phyloP scores from a whole-genome alignment of 2,113 vertebrate species.

The Agapornis roseicollis region DNA sequence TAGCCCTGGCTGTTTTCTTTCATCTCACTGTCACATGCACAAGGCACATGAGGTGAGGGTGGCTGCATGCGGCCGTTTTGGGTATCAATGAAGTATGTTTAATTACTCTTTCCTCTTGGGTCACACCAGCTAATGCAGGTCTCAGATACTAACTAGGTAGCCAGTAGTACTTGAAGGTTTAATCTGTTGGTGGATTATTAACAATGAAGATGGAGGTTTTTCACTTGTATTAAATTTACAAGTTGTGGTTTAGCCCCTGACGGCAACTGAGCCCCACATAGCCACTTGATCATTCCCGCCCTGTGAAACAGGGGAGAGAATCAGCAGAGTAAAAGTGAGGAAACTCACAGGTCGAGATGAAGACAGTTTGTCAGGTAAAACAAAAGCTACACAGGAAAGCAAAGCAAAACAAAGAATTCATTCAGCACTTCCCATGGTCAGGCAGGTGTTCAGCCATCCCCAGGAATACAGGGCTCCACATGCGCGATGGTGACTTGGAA shows the following conservation, averaged over 20 bases:
- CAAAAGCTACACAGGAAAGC: background rate
- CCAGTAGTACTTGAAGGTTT: background rate
- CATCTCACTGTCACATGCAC: rapidly evolving
- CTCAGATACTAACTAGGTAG: background rate
- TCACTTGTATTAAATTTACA: background rate
- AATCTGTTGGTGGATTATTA: background rate
- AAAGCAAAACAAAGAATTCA: background rate
- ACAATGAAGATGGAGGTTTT: background rate
- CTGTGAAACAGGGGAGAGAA: background rate
- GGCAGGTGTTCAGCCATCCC: background rate
- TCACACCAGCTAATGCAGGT: background rate
- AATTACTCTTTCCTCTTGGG: background rate
- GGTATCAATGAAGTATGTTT: background rate
- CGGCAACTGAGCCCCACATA: background rate
- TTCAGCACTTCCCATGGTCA: background rate
- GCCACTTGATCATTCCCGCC: background rate
- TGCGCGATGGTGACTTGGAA: rapidly evolving
- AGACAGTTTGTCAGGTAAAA: background rate
- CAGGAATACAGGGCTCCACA: background rate
- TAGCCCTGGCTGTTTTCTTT: background rate
- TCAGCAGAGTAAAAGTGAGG: background rate
- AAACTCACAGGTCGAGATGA: background rate
- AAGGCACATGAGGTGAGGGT: background rate
- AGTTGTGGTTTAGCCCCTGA: background rate
- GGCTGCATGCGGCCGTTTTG: rapidly evolving